Evolutionary conservation across 1,140 invertebrate genomes (phyloP).

Genomic region (Drosophila littoralis): DNA sequence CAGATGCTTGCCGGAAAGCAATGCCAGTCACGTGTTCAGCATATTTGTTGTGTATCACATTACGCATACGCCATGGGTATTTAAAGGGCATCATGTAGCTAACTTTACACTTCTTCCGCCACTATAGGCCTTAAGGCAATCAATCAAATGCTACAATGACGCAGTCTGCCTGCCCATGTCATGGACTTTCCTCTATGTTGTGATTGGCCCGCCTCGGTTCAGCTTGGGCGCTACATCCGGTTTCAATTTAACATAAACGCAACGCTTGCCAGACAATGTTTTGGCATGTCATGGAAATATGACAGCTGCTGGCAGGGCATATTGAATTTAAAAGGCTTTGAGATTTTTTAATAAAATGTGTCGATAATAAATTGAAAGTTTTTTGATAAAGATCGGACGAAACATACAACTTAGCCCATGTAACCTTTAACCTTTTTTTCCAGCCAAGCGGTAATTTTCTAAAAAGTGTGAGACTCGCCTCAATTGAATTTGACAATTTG

Average conservation of each 20-base stretch:
- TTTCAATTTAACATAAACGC: slow-evolving; percentile 68
- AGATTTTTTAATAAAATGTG: too few species aligned
- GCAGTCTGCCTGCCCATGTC: slow-evolving; percentile 26
- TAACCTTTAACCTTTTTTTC: too few species aligned
- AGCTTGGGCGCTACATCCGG: slow-evolving; percentile 52
- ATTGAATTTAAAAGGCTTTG: background rate
- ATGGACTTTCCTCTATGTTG: slow-evolving; percentile 5
- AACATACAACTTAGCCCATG: too few species aligned
- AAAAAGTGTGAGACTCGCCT: too few species aligned
- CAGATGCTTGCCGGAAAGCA: slow-evolving; percentile 14
- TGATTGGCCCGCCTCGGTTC: background rate
- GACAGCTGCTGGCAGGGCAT: background rate
- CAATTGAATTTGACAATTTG: too few species aligned
- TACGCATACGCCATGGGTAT: slow-evolving; percentile 59
- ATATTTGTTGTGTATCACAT: slow-evolving; percentile 73
- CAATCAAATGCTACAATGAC: slow-evolving; percentile 73
- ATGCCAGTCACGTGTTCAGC: slow-evolving; percentile 50
- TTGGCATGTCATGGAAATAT: slow-evolving; percentile 36
- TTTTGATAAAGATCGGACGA: too few species aligned
- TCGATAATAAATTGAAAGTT: too few species aligned
- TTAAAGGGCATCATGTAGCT: slow-evolving; percentile 28
- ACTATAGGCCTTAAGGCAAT: slow-evolving; percentile 57
- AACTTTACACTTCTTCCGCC: slow-evolving; percentile 22
- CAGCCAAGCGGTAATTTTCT: too few species aligned
- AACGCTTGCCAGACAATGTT: slow-evolving; percentile 58